Evolutionary conservation across 2,797 vertebrate genomes (phyloP).

Genomic region (Sylvia borin): DNA sequence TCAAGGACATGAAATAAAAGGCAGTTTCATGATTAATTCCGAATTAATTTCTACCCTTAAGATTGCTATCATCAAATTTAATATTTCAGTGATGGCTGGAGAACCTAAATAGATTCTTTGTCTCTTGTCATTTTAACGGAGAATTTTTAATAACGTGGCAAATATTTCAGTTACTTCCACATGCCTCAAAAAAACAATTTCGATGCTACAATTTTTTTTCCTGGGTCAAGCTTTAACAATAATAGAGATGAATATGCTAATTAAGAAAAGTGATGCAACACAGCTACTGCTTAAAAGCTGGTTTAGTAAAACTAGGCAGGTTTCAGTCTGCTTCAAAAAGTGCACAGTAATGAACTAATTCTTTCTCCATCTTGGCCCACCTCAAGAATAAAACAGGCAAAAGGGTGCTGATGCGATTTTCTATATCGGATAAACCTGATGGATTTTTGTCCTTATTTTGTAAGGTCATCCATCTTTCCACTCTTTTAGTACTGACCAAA

Average conservation of each 20-base stretch:
- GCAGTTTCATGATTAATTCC: background rate
- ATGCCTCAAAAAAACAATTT: background rate
- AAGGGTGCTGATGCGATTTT: background rate
- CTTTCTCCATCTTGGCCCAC: background rate
- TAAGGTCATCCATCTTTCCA: background rate
- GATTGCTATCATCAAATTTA: fast-evolving
- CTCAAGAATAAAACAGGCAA: background rate
- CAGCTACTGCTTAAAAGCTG: background rate
- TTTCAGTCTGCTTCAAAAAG: background rate
- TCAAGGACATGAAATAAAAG: background rate
- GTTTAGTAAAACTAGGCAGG: background rate
- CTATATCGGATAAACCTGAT: background rate
- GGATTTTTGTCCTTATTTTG: background rate
- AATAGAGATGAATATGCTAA: background rate
- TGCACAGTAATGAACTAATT: background rate
- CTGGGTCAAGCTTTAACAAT: background rate
- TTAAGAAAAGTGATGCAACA: background rate
- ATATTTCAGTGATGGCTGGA: background rate
- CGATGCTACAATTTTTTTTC: background rate
- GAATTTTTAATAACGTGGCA: background rate
- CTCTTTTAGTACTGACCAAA: background rate
- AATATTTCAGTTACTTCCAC: background rate
- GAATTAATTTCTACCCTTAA: background rate
- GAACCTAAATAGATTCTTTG: background rate
- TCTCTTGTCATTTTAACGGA: background rate